Evolutionary conservation across 23 tunicate species (phyloP), one percentile per base, ranked within the genome.

Genomic region (Styela clava): DNA sequence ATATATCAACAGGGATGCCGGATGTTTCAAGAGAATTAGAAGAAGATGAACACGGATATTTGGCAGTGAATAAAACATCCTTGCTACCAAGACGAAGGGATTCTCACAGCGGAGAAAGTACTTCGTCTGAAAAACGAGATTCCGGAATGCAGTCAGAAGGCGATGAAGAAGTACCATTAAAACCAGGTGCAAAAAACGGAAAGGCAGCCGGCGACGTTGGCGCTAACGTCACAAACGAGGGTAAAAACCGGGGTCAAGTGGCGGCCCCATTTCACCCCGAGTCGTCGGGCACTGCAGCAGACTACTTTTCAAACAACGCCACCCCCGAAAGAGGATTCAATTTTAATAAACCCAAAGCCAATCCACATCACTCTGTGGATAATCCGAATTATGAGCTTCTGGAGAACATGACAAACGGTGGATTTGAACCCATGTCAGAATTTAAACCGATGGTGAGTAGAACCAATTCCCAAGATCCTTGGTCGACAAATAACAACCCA

Each of bases 71-170:
- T 34, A 30, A 27, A n/a, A 31, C 35, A 27, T 44, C 56, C 9
- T 21, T 28, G 24, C 24, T 21, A 2, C 21, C 81, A 21, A 30
- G 33, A 74, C 81, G 90, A 22, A 76, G 73, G 19, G 52, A 31
- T 61, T 85, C 89, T 26, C 84, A 78, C 74, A 78, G 87, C 74
- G 83, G 76, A 0, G 97, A 82, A 2, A 87, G 88, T 35, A 61
- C 68, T 16, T 35, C 65, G 0, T 91, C 97, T 0, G 90, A 73
- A 35, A 85, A 91, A 56, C 81, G 90, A 22, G 97, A 91, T 78
- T 91, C 97, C 62, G 97, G 97, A 32, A 69, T 91, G 79, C 97
- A 85, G 36, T 81, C 97, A 3, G 81, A 76, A 25, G 81, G 81
- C 71, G 97, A 85, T 28, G 97, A 91, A 34, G 97, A 85, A 21